Base-by-base conservation (phyloP, 2,888 invertebrate species). In the Asteroscopus sphinx region DNA sequence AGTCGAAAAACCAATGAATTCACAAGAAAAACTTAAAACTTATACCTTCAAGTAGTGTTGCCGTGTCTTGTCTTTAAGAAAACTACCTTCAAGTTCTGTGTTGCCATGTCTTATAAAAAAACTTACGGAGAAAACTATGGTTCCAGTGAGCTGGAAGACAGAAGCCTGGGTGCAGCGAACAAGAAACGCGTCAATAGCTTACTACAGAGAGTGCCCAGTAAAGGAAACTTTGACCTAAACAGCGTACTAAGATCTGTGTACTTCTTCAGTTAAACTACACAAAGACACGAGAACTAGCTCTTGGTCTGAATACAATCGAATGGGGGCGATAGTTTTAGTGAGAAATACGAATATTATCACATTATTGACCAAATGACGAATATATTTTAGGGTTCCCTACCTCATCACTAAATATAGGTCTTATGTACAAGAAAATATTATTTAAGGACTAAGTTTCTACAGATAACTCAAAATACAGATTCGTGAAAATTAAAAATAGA, bases 231-330 rank as follows among this genome's bases (percentile, higher is more conserved):
- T 79, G 95, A 98, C 79, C 93, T 98, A 37, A 92, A 95, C 0
- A 95, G 96, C 74, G 97, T 98, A 17, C 91, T 97, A 36, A 86
- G 95, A 25, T 98, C 98, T 0, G 94, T 96, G 11, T 98, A 98
- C 87, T 98, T 98, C 91, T 98, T 98, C 90, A 98, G 98, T 93
- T 98, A 90, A 58, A 45, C 3, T 3, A 39, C 11, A 40, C 26
- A 26, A 6, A 15, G n/a, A 32, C 2, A 8, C 15, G 1, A n/a
- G n/a, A n/a, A n/a, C n/a, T 12, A 35, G 13, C 35, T 35, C 9
- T 15, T 15, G 15, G 7, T 15, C 2, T 13, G 15, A 15, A n/a
- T 12, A 12, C 33, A 15, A 12, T 2, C 32, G 13, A 33, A 33
- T 33, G 35, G 8, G 8, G 35, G 13, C 15, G 35, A 3, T 32